phyloP scores from a whole-genome alignment of 1,140 invertebrate species.

The Pemphigus obesinymphae region DNA sequence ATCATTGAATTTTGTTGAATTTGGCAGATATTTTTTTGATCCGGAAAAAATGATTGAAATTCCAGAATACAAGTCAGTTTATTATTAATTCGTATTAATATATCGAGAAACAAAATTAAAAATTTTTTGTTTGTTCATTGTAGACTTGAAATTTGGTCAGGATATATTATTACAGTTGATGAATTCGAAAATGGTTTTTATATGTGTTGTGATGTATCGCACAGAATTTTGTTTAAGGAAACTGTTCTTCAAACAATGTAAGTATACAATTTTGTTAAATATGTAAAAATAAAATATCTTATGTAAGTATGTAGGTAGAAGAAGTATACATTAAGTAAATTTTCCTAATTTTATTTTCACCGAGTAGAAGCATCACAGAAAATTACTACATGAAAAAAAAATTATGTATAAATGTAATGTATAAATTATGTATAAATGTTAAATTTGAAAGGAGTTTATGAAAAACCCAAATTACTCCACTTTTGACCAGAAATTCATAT shows the following conservation, averaged over 20 bases:
- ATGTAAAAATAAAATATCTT: no score
- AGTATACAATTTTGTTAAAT: slow-evolving; percentile 25
- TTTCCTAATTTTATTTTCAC: no score
- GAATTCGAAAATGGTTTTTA: slow-evolving; percentile 83
- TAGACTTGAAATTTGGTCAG: slow-evolving; percentile 83
- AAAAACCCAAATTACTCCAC: no score
- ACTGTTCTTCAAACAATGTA: slow-evolving; percentile 41
- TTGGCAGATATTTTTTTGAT: slow-evolving; percentile 75
- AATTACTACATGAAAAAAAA: no score
- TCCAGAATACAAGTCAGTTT: slow-evolving; percentile 62
- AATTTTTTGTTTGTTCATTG: slow-evolving; percentile 14
- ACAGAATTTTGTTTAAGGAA: slow-evolving; percentile 69
- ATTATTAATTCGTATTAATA: neutral
- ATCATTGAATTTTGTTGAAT: slow-evolving; percentile 66
- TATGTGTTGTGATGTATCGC: slow-evolving; percentile 78
- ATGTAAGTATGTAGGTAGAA: no score
- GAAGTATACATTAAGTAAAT: no score
- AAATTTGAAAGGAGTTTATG: no score
- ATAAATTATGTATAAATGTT: no score
- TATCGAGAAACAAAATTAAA: neutral
- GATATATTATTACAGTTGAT: slow-evolving; percentile 76
- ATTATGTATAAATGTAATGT: no score
- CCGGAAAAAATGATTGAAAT: slow-evolving; percentile 63
- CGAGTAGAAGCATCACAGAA: no score
- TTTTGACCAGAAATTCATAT: no score